Evolutionary conservation across 2,113 vertebrate genomes (phyloP), one percentile per base, ranked within the genome.

Genomic region (Carassius carassius): DNA sequence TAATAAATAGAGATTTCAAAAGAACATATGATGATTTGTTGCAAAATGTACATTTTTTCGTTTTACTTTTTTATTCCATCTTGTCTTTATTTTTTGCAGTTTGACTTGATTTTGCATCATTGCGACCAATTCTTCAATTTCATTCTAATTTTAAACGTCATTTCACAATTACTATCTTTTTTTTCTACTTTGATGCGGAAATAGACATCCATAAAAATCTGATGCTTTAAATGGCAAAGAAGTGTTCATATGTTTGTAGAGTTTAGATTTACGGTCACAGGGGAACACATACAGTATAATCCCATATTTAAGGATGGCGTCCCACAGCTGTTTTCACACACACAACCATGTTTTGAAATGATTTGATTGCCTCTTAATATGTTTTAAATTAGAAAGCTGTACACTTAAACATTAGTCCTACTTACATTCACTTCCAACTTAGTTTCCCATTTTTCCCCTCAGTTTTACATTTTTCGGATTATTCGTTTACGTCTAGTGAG

Each of bases 321-420:
- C 13, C 77, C 17, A 56, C n/a, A 23, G 58, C 37, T 23, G 6
- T 32, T 44, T 73, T 80, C 51, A 49, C 56, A 37, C 41, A n/a
- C 49, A 73, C 16, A 23, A 69, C 75, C 21, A 7, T 77, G 65
- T 75, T 72, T 76, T 75, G 25, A 41, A 67, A 12, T 7, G 5
- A 21, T 51, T 78, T 78, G 23, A 63, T 54, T 79, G 67, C 70
- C 21, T 84, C 44, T 75, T 85, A 85, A 72, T 84, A 78, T 29
- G 37, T 63, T 77, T 74, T 44, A 13, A 41, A 60, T 65, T 54
- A 54, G 63, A 77, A 54, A 49, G 70, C 51, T n/a, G 49, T 60
- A 78, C 41, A 25, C 4, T 35, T 14, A 54, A 9, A 16, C 13
- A 35, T 35, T 76, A 41, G 35, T 14, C 13, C 63, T 41, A 10